Percentiles rank a stretch among this genome's conserved stretches.
phyloP scores from a whole-genome alignment of 2,113 vertebrate species.

The Barbus barbus region DNA sequence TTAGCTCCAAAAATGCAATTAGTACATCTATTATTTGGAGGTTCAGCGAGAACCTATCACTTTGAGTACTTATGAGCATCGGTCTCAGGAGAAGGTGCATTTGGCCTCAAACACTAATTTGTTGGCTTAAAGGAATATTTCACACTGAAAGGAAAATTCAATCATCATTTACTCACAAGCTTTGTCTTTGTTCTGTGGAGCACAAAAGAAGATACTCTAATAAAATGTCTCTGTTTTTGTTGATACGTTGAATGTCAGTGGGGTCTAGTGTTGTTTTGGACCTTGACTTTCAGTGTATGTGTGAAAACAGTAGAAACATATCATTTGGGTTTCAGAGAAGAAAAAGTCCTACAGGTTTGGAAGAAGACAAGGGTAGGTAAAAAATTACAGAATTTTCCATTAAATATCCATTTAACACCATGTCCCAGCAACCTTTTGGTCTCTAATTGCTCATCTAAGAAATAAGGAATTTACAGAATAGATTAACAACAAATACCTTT shows the following conservation, averaged over 20 bases:
- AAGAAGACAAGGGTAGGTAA: no score
- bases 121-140: background rate
- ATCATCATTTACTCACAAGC: background rate
- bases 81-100: slow-evolving; percentile 15
- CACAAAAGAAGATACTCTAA: background rate
- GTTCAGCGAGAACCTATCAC: slow-evolving; percentile 53
- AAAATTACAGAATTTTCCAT: no score
- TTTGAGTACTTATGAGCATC: slow-evolving; percentile 48
- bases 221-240: background rate
- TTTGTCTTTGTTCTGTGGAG: slow-evolving; percentile 4
- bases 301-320: no score
- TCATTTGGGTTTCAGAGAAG: background rate
- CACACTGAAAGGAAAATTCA: background rate
- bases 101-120: background rate
- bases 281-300: no score
- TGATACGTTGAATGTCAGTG: background rate
- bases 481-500: background rate
- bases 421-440: background rate
- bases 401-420: no score
- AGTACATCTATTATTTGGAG: slow-evolving; percentile 55
- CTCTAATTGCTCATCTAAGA: background rate
- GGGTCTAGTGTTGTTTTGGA: background rate
- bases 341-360: no score
- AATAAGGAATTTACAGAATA: background rate
- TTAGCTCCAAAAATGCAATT: slow-evolving; percentile 62